phyloP scores from a whole-genome alignment of 92 coral and sea anemone genomes.

The Parazoanthus darwini region DNA sequence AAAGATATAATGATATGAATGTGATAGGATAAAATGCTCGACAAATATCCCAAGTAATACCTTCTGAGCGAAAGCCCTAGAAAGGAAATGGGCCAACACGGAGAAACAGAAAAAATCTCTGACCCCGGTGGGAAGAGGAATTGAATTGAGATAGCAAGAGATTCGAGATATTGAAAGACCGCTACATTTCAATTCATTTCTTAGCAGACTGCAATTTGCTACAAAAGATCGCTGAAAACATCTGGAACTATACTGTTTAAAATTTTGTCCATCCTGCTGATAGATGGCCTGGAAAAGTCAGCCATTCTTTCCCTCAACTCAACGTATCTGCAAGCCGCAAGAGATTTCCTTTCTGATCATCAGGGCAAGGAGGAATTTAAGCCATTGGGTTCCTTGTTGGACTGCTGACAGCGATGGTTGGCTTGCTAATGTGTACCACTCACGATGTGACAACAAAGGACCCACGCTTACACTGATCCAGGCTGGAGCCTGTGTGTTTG shows the following conservation, averaged over 20 bases:
- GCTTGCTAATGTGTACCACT: neutral
- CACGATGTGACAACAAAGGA: constrained; percentile 28
- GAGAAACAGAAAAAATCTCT: no score
- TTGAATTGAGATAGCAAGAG: no score
- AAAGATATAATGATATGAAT: no score
- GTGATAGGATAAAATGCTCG: no score
- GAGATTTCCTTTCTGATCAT: constrained; percentile 1
- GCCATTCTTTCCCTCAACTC: constrained; percentile 13
- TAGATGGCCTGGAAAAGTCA: constrained; percentile 35
- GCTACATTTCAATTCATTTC: neutral
- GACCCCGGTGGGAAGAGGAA: no score
- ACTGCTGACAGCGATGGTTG: constrained; percentile 2
- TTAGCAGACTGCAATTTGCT: neutral
- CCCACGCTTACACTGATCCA: constrained; percentile 2
- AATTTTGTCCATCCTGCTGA: neutral
- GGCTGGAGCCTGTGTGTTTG: constrained; percentile 13
- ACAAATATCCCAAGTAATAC: no score
- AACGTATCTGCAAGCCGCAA: constrained; percentile 11
- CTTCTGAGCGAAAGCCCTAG: no score
- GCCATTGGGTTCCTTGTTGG: constrained; percentile 23
- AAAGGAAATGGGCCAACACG: no score
- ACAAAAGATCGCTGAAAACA: no score
- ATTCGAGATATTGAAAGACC: no score
- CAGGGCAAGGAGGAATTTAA: neutral
- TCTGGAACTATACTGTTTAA: neutral